phyloP scores from a whole-genome alignment of 2,113 vertebrate genomes.

The Paraplagusia blochii region DNA sequence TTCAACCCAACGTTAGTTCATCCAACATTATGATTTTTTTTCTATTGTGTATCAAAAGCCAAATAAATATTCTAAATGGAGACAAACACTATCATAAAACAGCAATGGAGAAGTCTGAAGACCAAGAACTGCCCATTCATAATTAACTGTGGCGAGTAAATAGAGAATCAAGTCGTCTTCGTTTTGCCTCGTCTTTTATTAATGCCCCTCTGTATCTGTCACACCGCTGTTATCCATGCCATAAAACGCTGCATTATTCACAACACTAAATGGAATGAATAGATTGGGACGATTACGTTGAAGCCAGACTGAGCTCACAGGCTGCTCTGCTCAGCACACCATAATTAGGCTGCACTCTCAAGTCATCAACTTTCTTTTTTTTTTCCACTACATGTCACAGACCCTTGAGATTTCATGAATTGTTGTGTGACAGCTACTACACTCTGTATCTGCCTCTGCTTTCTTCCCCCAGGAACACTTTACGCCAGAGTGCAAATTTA shows the following conservation, averaged over 20 bases:
- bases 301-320: slow-evolving; percentile 1
- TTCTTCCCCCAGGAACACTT: slow-evolving; percentile 88
- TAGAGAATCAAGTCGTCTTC: slow-evolving; percentile 37
- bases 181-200: slow-evolving; percentile 61
- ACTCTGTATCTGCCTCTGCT: slow-evolving; percentile 25
- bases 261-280: slow-evolving; percentile 42
- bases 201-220: slow-evolving; percentile 48
- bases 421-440: slow-evolving; percentile 16
- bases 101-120: slow-evolving; percentile 18
- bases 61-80: slow-evolving; percentile 5
- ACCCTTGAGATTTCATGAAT: slow-evolving; percentile 16
- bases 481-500: slow-evolving; percentile 98
- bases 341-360: slow-evolving; percentile 16
- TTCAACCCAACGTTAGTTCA: no score
- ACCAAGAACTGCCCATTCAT: slow-evolving; percentile 52
- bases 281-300: slow-evolving; percentile 25
- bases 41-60: background rate
- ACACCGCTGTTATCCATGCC: slow-evolving; percentile 43
- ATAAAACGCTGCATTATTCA: slow-evolving; percentile 55
- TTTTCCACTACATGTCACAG: slow-evolving; percentile 22
- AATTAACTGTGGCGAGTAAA: slow-evolving; percentile 49
- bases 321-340: slow-evolving; percentile 2
- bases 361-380: slow-evolving; percentile 30
- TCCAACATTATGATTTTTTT: no score
- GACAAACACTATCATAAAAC: slow-evolving; percentile 14